Evolutionary conservation across 2,888 invertebrate genomes (phyloP).

Genomic region (Myathropa florea): DNA sequence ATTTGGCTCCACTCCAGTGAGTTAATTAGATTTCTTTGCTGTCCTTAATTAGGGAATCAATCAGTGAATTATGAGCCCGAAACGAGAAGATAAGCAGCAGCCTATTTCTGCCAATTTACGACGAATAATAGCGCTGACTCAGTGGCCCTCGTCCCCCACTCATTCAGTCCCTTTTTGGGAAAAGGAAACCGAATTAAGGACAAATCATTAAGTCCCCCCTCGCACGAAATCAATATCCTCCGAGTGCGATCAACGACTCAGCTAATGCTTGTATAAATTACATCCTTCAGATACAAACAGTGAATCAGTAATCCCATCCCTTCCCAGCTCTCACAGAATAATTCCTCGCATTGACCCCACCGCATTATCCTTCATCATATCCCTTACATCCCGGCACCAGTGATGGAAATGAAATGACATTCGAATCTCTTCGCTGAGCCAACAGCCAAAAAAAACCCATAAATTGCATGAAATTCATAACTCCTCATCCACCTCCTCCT

Average conservation of each 20-base stretch:
- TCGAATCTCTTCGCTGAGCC: not conserved
- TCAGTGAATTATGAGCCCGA: not conserved
- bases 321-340: not conserved
- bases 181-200: not conserved
- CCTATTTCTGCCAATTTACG: not conserved
- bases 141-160: not conserved
- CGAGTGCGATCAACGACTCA: not conserved
- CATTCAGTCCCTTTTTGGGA: not conserved
- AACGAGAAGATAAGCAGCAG: not conserved
- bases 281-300: not conserved
- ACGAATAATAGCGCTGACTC: not conserved
- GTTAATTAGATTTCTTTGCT: not conserved
- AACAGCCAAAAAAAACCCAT: not conserved
- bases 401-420: slow-evolving; percentile 1
- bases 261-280: no score
- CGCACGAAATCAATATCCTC: not conserved
- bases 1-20: not conserved
- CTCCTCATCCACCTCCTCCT: not conserved
- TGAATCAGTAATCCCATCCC: not conserved
- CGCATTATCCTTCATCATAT: not conserved
- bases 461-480: slow-evolving; percentile 52
- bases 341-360: not conserved
- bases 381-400: not conserved
- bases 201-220: not conserved
- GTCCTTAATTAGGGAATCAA: not conserved